Evolutionary conservation across 2,113 vertebrate species (phyloP).

Genomic region (Telmatochromis sp.): DNA sequence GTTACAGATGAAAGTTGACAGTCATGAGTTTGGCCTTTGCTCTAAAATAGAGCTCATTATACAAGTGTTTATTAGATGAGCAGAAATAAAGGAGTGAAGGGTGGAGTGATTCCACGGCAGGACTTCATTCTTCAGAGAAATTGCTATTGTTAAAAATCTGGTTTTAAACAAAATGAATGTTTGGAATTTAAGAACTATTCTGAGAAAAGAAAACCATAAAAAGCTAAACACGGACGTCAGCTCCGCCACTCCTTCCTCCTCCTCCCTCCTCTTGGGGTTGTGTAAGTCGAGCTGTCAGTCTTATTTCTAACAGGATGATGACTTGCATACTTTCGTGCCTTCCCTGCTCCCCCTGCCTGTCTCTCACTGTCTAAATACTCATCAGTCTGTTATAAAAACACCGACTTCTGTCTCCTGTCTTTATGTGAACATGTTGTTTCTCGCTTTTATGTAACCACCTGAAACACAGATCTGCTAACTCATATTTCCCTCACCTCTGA

Average conservation of each 20-base stretch:
- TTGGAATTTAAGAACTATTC: not conserved
- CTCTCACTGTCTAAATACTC: slow-evolving; percentile 43
- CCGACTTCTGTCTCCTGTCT: slow-evolving; percentile 15
- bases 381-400: slow-evolving; percentile 46
- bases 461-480: not conserved
- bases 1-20: not conserved
- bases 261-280: not conserved
- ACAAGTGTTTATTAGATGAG: not conserved
- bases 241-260: not conserved
- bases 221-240: not conserved
- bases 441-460: not conserved
- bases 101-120: not conserved
- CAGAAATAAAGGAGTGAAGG: not conserved
- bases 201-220: not conserved
- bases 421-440: not conserved
- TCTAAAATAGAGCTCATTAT: not conserved
- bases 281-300: slow-evolving; percentile 24
- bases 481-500: not conserved
- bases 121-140: not conserved
- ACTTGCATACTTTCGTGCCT: slow-evolving; percentile 34
- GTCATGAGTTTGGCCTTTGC: not conserved
- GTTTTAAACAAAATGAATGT: not conserved
- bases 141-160: not conserved
- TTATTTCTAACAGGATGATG: slow-evolving; percentile 37
- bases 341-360: not conserved